Conservation (phyloP, 1,140 invertebrate species). For the Sipha flava region DNA sequence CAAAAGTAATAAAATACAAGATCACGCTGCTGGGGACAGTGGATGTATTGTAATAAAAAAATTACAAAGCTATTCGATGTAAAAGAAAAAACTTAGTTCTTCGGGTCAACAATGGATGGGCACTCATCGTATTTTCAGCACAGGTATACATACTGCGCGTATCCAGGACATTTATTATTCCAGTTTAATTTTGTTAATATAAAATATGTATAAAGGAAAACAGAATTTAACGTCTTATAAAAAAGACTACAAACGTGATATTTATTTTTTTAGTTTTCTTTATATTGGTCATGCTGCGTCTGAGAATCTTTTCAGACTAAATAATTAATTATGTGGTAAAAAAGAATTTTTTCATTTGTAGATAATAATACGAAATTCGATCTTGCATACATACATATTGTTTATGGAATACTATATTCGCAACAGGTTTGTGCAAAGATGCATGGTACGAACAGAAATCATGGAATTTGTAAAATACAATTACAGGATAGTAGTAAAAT, state of each 20-base stretch:
- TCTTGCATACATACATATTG: background rate
- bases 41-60: background rate
- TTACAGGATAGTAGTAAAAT: background rate
- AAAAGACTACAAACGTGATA: no score
- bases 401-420: background rate
- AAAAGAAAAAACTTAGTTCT: background rate
- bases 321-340: background rate
- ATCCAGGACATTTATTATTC: background rate
- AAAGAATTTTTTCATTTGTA: background rate
- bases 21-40: conserved; percentile 5
- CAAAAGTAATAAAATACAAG: background rate
- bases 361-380: background rate
- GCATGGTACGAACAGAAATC: background rate
- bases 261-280: background rate
- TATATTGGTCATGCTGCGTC: background rate
- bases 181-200: background rate
- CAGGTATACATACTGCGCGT: background rate
- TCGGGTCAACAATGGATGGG: background rate
- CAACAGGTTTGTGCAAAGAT: background rate
- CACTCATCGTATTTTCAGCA: background rate
- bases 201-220: no score
- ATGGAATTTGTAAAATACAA: background rate
- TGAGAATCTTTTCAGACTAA: background rate
- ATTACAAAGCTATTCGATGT: background rate
- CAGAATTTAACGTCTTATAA: no score